Percentiles rank a stretch among this genome's conserved stretches.
phyloP scores from a whole-genome alignment of 2,797 vertebrate species.

The Phrynocephalus vlangalii region DNA sequence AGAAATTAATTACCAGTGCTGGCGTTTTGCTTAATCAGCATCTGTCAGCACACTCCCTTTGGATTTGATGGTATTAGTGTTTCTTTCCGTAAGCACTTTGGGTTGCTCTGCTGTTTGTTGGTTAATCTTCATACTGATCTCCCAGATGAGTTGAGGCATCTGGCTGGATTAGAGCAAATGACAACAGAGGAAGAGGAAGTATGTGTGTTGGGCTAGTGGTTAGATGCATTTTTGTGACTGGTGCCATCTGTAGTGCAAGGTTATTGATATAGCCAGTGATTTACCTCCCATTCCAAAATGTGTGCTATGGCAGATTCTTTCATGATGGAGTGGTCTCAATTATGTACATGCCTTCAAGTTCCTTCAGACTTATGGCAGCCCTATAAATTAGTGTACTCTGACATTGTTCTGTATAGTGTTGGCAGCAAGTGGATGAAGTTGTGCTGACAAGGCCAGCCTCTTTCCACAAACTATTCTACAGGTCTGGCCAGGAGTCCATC shows the following conservation, averaged over 20 bases:
- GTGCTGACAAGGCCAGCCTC: too few species aligned
- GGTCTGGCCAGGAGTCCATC: too few species aligned
- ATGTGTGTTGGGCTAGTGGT: too few species aligned
- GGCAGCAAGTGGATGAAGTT: too few species aligned
- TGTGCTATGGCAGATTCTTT: not conserved
- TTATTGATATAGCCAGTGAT: not conserved
- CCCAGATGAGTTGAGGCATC: not conserved
- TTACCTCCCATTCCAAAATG: not conserved
- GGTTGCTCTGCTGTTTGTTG: not conserved
- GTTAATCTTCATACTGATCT: constrained; percentile 2
- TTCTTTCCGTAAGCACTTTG: constrained; percentile 9
- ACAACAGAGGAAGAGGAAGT: not conserved
- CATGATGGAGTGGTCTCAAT: not conserved
- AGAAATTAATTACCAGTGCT: constrained; percentile 67
- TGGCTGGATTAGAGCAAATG: not conserved
- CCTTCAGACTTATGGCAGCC: too few species aligned
- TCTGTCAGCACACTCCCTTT: not conserved
- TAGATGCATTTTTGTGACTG: not conserved
- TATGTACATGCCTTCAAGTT: too few species aligned
- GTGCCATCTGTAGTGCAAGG: too few species aligned
- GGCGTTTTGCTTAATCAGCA: constrained; percentile 56
- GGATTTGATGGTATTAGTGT: constrained; percentile 29
- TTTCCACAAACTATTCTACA: too few species aligned
- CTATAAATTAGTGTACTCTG: too few species aligned
- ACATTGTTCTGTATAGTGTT: too few species aligned